phyloP scores from a whole-genome alignment of 2,888 invertebrate genomes.

The Cerceris ruficornis region DNA sequence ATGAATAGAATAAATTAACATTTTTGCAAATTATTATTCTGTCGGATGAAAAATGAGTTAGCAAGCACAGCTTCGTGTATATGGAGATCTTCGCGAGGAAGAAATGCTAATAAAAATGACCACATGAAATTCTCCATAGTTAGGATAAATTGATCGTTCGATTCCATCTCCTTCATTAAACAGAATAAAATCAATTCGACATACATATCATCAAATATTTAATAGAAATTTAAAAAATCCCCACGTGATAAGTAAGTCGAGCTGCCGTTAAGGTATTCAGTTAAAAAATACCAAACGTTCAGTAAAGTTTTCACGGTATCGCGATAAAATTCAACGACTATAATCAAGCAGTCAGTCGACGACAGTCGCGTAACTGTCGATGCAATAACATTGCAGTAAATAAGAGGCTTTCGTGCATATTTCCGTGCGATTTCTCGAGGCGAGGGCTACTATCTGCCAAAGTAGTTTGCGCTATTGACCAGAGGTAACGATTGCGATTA shows the following conservation, averaged over 20 bases:
- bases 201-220: no score
- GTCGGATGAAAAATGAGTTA: no score
- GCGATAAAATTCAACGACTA: not conserved
- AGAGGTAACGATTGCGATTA: conserved; percentile 29
- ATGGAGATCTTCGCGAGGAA: no score
- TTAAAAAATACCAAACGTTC: not conserved
- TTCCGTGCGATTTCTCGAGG: not conserved
- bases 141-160: not conserved
- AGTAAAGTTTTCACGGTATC: not conserved
- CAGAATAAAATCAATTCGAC: not conserved
- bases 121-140: no score
- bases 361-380: not conserved
- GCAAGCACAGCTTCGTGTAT: no score
- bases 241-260: not conserved
- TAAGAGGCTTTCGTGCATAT: not conserved
- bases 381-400: not conserved
- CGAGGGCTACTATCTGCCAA: not conserved
- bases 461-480: conserved; percentile 22
- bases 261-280: not conserved
- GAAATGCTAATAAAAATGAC: no score
- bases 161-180: not conserved
- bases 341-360: not conserved
- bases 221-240: no score
- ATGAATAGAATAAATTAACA: no score
- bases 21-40: no score